These are phyloP conservation scores for Isurus oxyrinchus DNA, from an alignment of 2,113 vertebrate species.

Conservation along the genomic window DNA sequence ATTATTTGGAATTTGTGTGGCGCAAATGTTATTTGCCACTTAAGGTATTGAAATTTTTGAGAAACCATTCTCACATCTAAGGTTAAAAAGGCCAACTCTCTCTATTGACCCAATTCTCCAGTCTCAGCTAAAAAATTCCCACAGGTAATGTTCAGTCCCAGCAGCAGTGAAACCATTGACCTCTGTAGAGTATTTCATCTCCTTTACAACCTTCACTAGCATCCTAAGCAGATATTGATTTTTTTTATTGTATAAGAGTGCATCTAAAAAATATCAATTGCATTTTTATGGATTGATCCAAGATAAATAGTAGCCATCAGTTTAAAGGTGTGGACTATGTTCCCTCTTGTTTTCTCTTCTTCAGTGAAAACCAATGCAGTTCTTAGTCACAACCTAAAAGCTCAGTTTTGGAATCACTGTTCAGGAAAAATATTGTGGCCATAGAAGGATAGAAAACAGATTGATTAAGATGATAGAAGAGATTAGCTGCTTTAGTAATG, in stretches of 20 bases:
- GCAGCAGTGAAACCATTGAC: neutral
- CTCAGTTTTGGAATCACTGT: neutral
- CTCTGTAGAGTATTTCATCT: neutral
- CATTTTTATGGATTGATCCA: neutral
- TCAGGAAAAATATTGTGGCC: neutral
- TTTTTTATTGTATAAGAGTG: neutral
- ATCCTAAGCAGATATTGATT: constrained; percentile 21
- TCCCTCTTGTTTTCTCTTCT: neutral
- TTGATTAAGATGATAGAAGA: neutral
- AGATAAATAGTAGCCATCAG: neutral
- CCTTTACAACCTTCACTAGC: neutral
- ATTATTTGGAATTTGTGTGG: neutral
- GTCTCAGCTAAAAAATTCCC: neutral
- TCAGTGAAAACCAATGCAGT: neutral
- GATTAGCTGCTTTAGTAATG: neutral
- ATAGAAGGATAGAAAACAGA: neutral
- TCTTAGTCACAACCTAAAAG: neutral
- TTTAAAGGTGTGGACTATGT: constrained; percentile 5
- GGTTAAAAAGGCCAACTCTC: neutral
- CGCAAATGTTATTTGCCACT: neutral
- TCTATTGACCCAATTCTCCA: neutral
- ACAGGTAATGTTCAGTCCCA: neutral
- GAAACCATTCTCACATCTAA: neutral
- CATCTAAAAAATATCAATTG: neutral
- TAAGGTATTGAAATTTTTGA: neutral